These are phyloP conservation scores for Rhabdornis inornatus DNA, from an alignment of 2,113 vertebrate species.

Conservation along the genomic window DNA sequence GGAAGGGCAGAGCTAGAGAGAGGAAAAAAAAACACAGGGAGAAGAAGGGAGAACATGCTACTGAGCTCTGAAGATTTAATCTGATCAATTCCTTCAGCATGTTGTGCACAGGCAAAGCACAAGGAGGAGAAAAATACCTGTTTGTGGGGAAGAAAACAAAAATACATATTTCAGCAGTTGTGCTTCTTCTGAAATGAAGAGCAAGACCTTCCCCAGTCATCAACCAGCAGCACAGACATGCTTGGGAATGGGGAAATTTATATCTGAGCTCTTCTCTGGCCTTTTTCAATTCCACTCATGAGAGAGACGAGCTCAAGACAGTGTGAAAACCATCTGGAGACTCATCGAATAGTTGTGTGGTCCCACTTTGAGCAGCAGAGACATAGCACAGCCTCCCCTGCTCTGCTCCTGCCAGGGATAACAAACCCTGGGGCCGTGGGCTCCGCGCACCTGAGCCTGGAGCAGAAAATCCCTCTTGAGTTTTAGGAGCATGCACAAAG, in stretches of 20 bases:
- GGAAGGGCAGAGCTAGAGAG: background rate
- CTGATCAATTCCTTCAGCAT: background rate
- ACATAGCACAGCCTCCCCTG: background rate
- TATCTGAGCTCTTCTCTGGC: background rate
- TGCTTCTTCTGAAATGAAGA: background rate
- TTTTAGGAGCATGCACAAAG: accelerated
- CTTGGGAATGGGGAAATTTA: background rate
- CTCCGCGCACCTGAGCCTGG: background rate
- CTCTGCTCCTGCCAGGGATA: background rate
- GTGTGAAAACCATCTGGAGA: background rate
- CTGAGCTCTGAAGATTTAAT: background rate
- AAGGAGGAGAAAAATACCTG: background rate
- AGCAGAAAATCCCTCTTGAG: accelerated
- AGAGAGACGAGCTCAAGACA: background rate
- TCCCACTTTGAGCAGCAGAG: background rate
- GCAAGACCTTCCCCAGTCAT: background rate
- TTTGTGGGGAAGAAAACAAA: background rate
- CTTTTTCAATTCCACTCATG: background rate
- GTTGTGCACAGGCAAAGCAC: background rate
- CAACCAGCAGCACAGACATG: background rate
- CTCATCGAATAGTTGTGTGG: conserved; percentile 37
- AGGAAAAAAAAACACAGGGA: background rate
- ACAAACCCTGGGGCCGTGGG: background rate
- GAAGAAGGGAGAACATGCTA: background rate
- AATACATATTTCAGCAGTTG: background rate